phyloP scores from a whole-genome alignment of 2,888 invertebrate genomes.

The Parnassius glacialis region DNA sequence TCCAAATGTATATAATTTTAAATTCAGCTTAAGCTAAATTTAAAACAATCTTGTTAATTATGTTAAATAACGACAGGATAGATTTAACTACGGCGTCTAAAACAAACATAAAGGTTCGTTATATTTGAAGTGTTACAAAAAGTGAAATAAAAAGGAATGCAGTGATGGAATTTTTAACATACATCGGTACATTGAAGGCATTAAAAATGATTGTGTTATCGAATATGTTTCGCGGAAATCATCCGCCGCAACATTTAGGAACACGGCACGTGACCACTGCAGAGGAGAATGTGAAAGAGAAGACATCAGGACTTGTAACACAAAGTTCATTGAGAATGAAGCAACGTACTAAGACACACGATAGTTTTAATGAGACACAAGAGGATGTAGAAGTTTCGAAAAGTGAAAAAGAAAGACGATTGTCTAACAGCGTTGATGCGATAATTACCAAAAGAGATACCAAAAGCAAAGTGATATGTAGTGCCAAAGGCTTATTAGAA shows the following conservation, averaged over 20 bases:
- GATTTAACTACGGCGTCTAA: neutral
- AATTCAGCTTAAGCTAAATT: too few relatives aligned
- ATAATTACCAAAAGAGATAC: conserved; percentile 60
- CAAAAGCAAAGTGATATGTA: conserved; percentile 75
- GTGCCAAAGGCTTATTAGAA: conserved; percentile 80
- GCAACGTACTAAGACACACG: conserved; percentile 63
- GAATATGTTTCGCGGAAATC: conserved; percentile 70
- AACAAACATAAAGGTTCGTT: conserved; percentile 62
- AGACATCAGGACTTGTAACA: conserved; percentile 47
- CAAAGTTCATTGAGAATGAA: conserved; percentile 63
- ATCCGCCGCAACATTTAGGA: conserved; percentile 59
- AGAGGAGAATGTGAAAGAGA: conserved; percentile 38
- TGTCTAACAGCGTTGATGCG: conserved; percentile 69
- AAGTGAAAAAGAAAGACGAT: conserved; percentile 61
- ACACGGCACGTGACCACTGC: conserved; percentile 48
- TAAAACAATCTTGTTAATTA: too few relatives aligned
- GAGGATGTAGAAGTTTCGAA: conserved; percentile 44
- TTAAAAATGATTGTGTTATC: conserved; percentile 78
- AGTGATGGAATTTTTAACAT: conserved; percentile 78
- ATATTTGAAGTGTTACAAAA: conserved; percentile 37
- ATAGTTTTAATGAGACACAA: conserved; percentile 50
- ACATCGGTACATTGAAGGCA: conserved; percentile 67
- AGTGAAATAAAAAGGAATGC: conserved; percentile 72
- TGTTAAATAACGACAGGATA: too few relatives aligned
- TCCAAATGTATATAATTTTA: too few relatives aligned